Percentiles rank a stretch among this genome's conserved stretches.
These are phyloP conservation scores for Channa argus DNA, from an alignment of 2,113 vertebrate species.

Conservation along the genomic window DNA sequence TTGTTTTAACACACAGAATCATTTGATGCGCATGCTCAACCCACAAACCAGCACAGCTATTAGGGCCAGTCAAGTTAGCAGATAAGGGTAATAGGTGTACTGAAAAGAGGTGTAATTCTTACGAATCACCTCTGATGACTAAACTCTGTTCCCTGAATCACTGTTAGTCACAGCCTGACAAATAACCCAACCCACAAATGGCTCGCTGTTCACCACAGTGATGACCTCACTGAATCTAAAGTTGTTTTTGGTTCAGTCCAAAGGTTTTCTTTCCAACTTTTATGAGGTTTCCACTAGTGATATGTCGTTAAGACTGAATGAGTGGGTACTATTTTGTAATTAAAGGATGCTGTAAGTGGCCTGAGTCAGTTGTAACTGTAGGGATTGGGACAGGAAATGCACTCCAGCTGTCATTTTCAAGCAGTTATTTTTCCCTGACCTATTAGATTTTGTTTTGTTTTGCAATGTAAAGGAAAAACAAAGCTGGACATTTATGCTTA, in stretches of 20 bases:
- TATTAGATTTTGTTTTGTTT: conserved; percentile 28
- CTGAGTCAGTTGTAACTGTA: conserved; percentile 38
- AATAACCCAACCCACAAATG: conserved; percentile 54
- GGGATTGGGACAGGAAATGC: conserved; percentile 33
- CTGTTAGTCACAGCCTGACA: conserved; percentile 65
- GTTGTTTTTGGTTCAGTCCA: conserved; percentile 46
- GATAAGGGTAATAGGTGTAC: conserved; percentile 35
- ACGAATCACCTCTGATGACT: conserved; percentile 67
- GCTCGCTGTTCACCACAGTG: conserved; percentile 52
- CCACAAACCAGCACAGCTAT: conserved; percentile 57
- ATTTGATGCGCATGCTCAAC: conserved; percentile 56
- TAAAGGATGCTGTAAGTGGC: conserved; percentile 45
- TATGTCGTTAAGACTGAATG: conserved; percentile 65
- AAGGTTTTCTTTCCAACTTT: conserved; percentile 60
- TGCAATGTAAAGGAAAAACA: conserved; percentile 32
- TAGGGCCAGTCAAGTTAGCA: conserved; percentile 60
- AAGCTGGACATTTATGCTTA: conserved; percentile 15
- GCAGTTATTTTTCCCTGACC: conserved; percentile 10
- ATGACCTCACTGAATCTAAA: conserved; percentile 63
- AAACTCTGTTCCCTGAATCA: conserved; percentile 55
- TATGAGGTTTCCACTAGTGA: conserved; percentile 63
- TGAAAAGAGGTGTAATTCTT: conserved; percentile 35
- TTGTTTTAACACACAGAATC: conserved; percentile 51
- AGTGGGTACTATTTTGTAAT: conserved; percentile 59
- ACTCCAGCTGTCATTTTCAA: conserved; percentile 1